phyloP scores from a whole-genome alignment of 1,140 invertebrate species.

The Ruditapes philippinarum region DNA sequence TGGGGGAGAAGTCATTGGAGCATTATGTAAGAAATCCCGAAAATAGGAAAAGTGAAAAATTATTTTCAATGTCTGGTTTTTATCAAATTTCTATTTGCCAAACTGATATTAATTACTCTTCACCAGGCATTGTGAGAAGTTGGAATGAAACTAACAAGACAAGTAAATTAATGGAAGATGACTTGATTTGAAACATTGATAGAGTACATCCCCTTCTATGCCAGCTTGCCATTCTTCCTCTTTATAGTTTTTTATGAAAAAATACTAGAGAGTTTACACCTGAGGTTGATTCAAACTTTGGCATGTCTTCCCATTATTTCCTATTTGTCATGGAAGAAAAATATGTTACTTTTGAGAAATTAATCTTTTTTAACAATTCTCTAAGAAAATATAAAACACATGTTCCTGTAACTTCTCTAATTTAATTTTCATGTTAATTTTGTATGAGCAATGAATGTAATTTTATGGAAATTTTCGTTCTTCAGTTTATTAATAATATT shows the following conservation, averaged over 20 bases:
- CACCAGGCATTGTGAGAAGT: constrained; percentile 1
- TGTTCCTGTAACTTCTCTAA: background rate
- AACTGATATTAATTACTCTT: constrained; percentile 57
- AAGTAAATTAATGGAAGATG: constrained; percentile 51
- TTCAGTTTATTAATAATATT: too few species aligned
- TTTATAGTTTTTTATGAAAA: background rate
- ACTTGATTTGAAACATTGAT: constrained; percentile 32
- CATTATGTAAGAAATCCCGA: constrained; percentile 52
- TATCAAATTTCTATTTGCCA: constrained; percentile 51
- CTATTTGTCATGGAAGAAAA: constrained; percentile 1
- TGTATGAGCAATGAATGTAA: too few species aligned
- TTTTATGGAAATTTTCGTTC: too few species aligned
- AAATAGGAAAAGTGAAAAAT: constrained; percentile 57
- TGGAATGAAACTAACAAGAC: constrained; percentile 47
- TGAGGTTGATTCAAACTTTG: constrained; percentile 27
- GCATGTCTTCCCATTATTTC: constrained; percentile 9
- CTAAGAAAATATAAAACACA: constrained; percentile 2
- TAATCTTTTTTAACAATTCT: background rate
- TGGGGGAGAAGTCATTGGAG: background rate
- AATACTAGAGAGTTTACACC: background rate
- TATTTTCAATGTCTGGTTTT: constrained; percentile 50
- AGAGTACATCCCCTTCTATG: background rate
- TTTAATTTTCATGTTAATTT: background rate
- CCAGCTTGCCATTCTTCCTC: background rate
- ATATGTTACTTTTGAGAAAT: background rate